Base-by-base conservation (phyloP, 2,797 vertebrate species). In the Rhadinocentrus ornatus region DNA sequence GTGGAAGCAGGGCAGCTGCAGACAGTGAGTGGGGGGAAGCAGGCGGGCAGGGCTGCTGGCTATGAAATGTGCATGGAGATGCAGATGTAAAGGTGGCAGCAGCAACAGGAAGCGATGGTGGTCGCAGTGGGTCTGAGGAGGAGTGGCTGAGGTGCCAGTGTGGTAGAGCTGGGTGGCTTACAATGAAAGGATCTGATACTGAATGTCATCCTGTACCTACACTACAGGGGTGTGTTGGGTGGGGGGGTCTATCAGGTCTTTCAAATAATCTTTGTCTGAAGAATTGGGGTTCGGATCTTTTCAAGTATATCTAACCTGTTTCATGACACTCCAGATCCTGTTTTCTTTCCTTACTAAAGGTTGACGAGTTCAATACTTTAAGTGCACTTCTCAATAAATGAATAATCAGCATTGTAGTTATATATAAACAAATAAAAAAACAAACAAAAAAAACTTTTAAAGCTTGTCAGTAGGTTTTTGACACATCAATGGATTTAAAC, bases 91-190 rank as follows among this genome's bases (percentile, higher is more conserved):
- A 88, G 92, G 89, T 73, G 61, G 75, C 72, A 15, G 37, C 3
- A 86, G 94, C 87, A 46, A 93, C 87, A 80, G 89, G 87, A 93
- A 92, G 93, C 85, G 32, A 82, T 86, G 85, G 82, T 55, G 78
- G 76, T 78, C 78, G 66, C 44, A 62, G 61, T 48, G 72, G 66
- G 13, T 71, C 44, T 52, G 53, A 62, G 69, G 55, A 61, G 44
- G 55, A 78, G 35, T 48, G 67, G 53, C 8, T 29, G 74, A n/a
- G 70, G 61, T 27, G 61, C 66, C 73, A 46, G 59, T 66, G 62
- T 35, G 73, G 55, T 85, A 44, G 88, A 92, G 90, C 88, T 90
- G 92, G 91, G 85, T 89, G 90, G 89, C 78, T 86, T 72, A 32
- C 52, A 76, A 80, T 61, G 71, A 74, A 75, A 44, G 60, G 29